These are phyloP conservation scores for Orientallactaga bullata DNA, from an alignment of 2,113 vertebrate species.

Conservation along the genomic window DNA sequence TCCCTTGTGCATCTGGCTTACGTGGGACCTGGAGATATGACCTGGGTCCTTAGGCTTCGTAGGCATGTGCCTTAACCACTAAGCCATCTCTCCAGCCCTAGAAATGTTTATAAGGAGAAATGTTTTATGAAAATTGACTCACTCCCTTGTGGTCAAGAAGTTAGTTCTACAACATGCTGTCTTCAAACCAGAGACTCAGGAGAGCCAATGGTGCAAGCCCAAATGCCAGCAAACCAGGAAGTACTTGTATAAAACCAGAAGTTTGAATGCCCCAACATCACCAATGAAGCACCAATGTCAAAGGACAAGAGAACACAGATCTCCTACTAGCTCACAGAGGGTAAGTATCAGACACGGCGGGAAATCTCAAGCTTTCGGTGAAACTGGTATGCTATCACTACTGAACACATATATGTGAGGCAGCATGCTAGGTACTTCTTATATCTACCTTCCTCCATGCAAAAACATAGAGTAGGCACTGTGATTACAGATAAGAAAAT, in stretches of 20 bases:
- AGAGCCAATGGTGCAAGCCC: not conserved
- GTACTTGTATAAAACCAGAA: not conserved
- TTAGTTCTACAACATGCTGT: not conserved
- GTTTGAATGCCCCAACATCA: not conserved
- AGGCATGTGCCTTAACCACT: no score
- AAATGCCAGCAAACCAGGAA: not conserved
- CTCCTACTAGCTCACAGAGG: not conserved
- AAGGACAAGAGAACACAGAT: not conserved
- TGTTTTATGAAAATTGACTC: not conserved
- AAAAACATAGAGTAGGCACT: no score
- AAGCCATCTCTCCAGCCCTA: no score
- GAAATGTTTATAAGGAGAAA: not conserved
- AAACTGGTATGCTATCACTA: no score
- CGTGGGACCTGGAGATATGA: no score
- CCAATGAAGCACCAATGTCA: not conserved
- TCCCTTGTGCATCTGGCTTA: no score
- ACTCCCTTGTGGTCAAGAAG: not conserved
- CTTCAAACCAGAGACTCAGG: not conserved
- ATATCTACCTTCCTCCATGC: no score
- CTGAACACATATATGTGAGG: no score
- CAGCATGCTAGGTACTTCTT: no score
- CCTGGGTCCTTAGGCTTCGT: no score
- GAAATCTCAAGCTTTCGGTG: no score
- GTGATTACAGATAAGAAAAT: no score
- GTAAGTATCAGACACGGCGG: not conserved